A percentile compares a stretch with the other conserved stretches of the same genome.
Conservation (phyloP, 2,113 vertebrate genomes). For the Muscicapa adusta region DNA sequence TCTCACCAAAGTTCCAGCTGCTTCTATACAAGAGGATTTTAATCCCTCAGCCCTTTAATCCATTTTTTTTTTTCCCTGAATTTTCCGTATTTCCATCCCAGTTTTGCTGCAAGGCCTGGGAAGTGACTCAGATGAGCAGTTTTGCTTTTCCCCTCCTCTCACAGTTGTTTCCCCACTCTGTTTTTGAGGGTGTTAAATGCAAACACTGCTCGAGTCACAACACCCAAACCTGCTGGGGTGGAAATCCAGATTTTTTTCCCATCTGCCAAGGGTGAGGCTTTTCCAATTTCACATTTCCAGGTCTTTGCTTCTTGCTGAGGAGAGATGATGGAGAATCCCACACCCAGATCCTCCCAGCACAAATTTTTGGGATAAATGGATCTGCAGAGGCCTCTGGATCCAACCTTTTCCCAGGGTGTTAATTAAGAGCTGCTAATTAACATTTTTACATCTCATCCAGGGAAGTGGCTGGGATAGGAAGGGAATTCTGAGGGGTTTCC, state of each 20-base stretch:
- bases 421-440: neutral
- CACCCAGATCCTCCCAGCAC: neutral
- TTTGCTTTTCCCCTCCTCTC: neutral
- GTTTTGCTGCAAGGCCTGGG: neutral
- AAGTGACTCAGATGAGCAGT: neutral
- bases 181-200: neutral
- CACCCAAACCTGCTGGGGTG: neutral
- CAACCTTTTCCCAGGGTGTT: neutral
- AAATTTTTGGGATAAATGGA: neutral
- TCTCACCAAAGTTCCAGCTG: neutral
- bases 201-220: neutral
- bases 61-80: neutral
- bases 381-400: neutral
- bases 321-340: neutral
- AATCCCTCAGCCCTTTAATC: neutral
- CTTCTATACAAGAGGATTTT: neutral
- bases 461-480: neutral
- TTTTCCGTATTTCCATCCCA: neutral
- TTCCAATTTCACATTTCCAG: neutral
- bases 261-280: neutral
- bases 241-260: neutral
- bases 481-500: neutral
- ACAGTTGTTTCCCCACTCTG: neutral
- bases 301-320: neutral
- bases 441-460: neutral